phyloP scores from a whole-genome alignment of 1,140 invertebrate species.

The fruit fly (Drosophila melanogaster) region Release_6_plus_ISO1_MT NC_004354.4:11027001-11027500 shows the following conservation, averaged over 20 bases:
- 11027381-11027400: conserved; percentile 20
- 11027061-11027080: background rate
- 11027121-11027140: background rate
- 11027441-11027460: conserved; percentile 18
- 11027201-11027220: too few species aligned
- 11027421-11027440: conserved; percentile 19
- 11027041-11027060: conserved; percentile 13
- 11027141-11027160: background rate
- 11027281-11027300: too few species aligned
- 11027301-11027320: background rate
- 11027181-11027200: too few species aligned
- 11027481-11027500: background rate
- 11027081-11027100: background rate
- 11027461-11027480: too few species aligned
- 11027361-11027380: background rate
- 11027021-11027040: background rate
- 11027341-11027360: background rate
- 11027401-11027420: background rate
- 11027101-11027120: background rate
- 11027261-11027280: too few species aligned
- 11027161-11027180: background rate
- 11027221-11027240: too few species aligned
- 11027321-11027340: background rate
- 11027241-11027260: too few species aligned
- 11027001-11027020: conserved; percentile 13